Base-by-base conservation (phyloP, 2,113 vertebrate species). In the Zosterops hypoxanthus region DNA sequence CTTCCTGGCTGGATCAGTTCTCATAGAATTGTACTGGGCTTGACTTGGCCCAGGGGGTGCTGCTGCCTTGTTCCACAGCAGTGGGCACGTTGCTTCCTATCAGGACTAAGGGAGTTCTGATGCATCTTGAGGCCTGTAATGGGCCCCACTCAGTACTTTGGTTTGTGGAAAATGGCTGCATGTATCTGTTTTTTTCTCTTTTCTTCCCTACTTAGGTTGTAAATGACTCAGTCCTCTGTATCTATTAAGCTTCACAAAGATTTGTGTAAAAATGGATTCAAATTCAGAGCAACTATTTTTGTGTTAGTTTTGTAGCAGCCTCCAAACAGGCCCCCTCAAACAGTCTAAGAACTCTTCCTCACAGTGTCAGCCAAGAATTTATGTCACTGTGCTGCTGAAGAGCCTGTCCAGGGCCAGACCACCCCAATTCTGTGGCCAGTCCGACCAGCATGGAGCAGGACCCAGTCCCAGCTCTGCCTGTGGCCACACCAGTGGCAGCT, bases 81-180 rank as follows among this genome's bases (percentile, higher is more conserved):
- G 25, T 3, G 31, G 14, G 28, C 7, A 5, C 0, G 0, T 22
- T 56, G 64, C 64, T 81, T 31, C 17, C 39, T 39, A 14, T 59
- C 39, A 52, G 16, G 25, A 56, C 0, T 0, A 7, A 39, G 24
- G 46, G 18, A 82, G 12, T 33, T 63, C 44, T 0, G 0, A 6
- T 59, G 47, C 14, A 29, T 24, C 50, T 26, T 56, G 50, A 29
- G 36, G 24, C 33, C 36, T 31, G 13, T 34, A 23, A 29, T 4
- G 50, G 57, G 26, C 90, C 47, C 21, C 33, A 13, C 1, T 5
- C 39, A 16, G 2, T n/a, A 8, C 36, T 86, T 73, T 36, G 28
- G 13, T 49, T 24, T 75, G 20, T 53, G 19, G 31, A 57, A 36
- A 16, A 16, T 70, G 52, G 19, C 75, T 88, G 33, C 49, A 8